Conservation (phyloP, 2,113 vertebrate genomes). For the Numida meleagris region DNA sequence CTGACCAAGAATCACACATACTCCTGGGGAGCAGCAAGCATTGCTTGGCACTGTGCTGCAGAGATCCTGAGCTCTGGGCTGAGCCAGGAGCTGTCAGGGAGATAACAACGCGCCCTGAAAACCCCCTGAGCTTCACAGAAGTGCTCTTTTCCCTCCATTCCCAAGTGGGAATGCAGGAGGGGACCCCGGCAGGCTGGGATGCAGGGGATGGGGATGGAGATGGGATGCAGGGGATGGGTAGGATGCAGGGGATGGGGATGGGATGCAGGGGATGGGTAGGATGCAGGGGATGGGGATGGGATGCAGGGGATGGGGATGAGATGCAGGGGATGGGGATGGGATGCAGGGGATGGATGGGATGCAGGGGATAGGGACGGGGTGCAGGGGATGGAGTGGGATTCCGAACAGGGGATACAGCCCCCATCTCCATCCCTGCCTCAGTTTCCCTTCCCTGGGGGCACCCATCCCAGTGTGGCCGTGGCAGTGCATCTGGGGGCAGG, state of each 20-base stretch:
- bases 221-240: too few species aligned
- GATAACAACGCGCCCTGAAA: fast-evolving
- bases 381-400: background rate
- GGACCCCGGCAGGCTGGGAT: background rate
- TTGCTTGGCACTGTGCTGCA: too few species aligned
- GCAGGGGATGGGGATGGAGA: background rate
- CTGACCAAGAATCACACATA: fast-evolving
- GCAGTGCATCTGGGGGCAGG: background rate
- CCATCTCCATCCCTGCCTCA: background rate
- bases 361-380: background rate
- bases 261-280: too few species aligned
- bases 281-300: background rate
- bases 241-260: too few species aligned
- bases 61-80: background rate
- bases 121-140: background rate
- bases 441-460: fast-evolving
- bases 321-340: background rate
- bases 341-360: background rate
- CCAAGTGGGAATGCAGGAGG: background rate
- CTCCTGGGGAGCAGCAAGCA: background rate
- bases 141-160: background rate
- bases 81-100: background rate
- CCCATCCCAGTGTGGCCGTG: fast-evolving
- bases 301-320: background rate
- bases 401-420: background rate